These are phyloP conservation scores for Abrostola triplasia DNA, from an alignment of 2,888 invertebrate genomes.

Conservation along the genomic window DNA sequence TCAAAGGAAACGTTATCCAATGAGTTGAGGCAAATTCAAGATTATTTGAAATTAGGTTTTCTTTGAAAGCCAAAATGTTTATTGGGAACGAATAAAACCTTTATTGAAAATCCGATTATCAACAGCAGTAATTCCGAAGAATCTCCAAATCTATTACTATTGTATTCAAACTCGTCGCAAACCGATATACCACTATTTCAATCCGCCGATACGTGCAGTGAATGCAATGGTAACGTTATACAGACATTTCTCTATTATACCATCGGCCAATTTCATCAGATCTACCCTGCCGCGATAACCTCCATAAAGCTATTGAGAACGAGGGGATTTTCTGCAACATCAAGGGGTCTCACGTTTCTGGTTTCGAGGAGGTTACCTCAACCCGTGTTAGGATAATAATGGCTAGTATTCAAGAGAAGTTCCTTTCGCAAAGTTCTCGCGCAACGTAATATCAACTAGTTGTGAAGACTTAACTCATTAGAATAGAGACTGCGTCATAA, in stretches of 20 bases:
- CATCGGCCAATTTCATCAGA: slow-evolving; percentile 34
- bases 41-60: slow-evolving; percentile 16
- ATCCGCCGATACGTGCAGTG: slow-evolving; percentile 64
- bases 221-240: slow-evolving; percentile 63
- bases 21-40: slow-evolving; percentile 24
- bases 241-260: slow-evolving; percentile 53
- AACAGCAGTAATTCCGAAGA: slow-evolving; percentile 36
- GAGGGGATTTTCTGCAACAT: slow-evolving; percentile 29
- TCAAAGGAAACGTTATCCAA: slow-evolving; percentile 11
- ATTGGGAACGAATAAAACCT: slow-evolving; percentile 5
- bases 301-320: slow-evolving; percentile 4
- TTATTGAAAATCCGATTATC: slow-evolving; percentile 24
- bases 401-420: slow-evolving; percentile 61
- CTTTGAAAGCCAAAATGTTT: slow-evolving; percentile 15
- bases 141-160: slow-evolving; percentile 46
- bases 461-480: slow-evolving; percentile 63
- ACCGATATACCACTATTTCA: slow-evolving; percentile 69
- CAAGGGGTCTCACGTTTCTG: slow-evolving; percentile 53
- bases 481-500: slow-evolving; percentile 54
- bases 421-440: slow-evolving; percentile 56
- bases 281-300: slow-evolving; percentile 15
- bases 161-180: slow-evolving; percentile 59
- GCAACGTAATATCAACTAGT: slow-evolving; percentile 61
- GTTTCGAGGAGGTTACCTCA: slow-evolving; percentile 58
- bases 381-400: slow-evolving; percentile 70